These are phyloP conservation scores for Echiichthys vipera DNA, from an alignment of 2,797 vertebrate genomes.

Conservation along the genomic window DNA sequence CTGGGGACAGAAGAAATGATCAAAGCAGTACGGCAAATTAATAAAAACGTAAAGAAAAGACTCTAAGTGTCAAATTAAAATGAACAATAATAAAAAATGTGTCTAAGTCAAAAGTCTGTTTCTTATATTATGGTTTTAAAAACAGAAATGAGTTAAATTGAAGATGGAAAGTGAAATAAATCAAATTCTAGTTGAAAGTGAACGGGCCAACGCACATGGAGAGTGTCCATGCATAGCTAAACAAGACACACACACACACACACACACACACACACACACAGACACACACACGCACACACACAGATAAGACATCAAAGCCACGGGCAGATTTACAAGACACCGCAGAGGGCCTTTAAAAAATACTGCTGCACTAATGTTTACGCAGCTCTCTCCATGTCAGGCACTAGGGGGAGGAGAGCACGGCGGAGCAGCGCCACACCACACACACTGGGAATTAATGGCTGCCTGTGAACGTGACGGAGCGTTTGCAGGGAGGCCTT, in stretches of 20 bases:
- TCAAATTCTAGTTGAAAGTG: too few relatives aligned
- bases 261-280: conserved; percentile 38
- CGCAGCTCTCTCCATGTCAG: conserved; percentile 85
- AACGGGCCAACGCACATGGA: too few relatives aligned
- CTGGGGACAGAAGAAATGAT: too few relatives aligned
- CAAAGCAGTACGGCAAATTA: too few relatives aligned
- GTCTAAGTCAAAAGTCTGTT: neutral
- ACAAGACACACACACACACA: conserved; percentile 20
- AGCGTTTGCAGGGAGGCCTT: conserved; percentile 44
- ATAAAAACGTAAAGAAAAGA: too few relatives aligned
- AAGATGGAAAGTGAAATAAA: too few relatives aligned
- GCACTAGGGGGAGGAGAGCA: conserved; percentile 78
- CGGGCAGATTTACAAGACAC: conserved; percentile 87
- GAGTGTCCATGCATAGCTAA: conserved; percentile 34
- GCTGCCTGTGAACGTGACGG: conserved; percentile 50
- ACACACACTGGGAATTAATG: conserved; percentile 42
- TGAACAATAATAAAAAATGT: too few relatives aligned
- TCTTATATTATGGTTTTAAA: neutral
- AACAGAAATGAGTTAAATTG: too few relatives aligned
- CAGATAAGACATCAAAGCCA: conserved; percentile 95
- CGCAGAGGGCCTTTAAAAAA: conserved; percentile 88
- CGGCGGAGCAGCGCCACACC: conserved; percentile 23
- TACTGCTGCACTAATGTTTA: conserved; percentile 93
- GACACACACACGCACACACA: conserved; percentile 55
- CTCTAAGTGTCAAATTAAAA: too few relatives aligned